Base-by-base conservation (phyloP, 2,888 invertebrate species). In the Sinotaia quadrata region DNA sequence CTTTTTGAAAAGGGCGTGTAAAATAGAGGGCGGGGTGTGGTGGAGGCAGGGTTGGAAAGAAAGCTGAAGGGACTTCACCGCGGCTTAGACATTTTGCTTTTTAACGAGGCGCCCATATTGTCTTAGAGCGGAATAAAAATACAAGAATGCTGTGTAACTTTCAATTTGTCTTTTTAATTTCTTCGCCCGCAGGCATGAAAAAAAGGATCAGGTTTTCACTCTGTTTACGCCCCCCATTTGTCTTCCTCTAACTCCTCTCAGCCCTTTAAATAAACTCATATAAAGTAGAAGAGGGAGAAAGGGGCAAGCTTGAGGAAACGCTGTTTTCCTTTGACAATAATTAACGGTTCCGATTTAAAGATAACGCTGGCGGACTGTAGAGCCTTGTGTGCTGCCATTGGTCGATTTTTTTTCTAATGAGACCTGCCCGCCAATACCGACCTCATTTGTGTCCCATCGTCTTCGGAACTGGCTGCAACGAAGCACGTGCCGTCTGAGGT, bases 391-490 rank as follows among this genome's bases (percentile, higher is more conserved):
- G 31, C 52, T 29, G 65, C 52, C 65, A 65, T 65, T 65, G 65
- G 65, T 65, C 56, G 65, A 65, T 65, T 65, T 62, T n/a, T n/a
- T 57, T 65, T 65, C 65, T 65, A 65, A 65, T 65, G 65, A 65
- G 41, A 56, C 44, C 65, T 56, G 54, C 31, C 37, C 29, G 65
- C 52, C 33, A 54, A 37, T 31, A 33, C 21, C 52, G 65, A 54
- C 41, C 65, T 65, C 65, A 65, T 65, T 65, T 65, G 54, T 27
- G 56, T 36, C 44, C 65, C 56, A 33, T 56, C 31, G 31, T 54
- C 54, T 33, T 24, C n/a, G 29, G 54, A 41, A 33, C 21, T 33
- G 41, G 41, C 54, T 3, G 31, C 31, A 29, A 56, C 44, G 15
- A 5, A n/a, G 41, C 65, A 65, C 65, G 65, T 65, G 65, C 56